These are phyloP conservation scores for Centropus unirufus DNA, from an alignment of 2,113 vertebrate genomes.

Conservation along the genomic window DNA sequence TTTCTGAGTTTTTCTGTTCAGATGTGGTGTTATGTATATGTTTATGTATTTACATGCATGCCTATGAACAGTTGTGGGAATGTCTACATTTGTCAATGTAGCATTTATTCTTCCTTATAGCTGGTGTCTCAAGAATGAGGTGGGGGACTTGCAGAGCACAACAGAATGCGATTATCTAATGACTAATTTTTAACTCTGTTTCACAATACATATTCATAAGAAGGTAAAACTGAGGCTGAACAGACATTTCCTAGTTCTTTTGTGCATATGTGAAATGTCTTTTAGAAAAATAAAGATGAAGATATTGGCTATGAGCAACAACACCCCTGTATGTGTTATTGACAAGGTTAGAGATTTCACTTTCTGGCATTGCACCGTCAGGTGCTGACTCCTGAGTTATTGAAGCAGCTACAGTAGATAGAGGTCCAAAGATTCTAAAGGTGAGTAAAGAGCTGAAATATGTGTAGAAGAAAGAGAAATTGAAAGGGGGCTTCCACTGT, in stretches of 20 bases:
- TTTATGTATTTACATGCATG: not conserved
- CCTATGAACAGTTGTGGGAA: not conserved
- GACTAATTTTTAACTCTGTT: not conserved
- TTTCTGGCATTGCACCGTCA: not conserved
- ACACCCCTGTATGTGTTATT: rapidly evolving
- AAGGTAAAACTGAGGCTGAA: not conserved
- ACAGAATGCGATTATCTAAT: not conserved
- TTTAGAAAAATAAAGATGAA: not conserved
- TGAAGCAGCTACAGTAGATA: not conserved
- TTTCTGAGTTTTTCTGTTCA: not conserved
- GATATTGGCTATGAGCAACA: not conserved
- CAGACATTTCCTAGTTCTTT: not conserved
- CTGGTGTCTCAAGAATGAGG: not conserved
- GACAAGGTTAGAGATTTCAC: not conserved
- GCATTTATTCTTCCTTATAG: not conserved
- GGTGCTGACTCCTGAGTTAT: not conserved
- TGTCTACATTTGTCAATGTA: not conserved
- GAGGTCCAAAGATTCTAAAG: not conserved
- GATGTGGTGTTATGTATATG: not conserved
- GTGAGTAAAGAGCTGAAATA: not conserved
- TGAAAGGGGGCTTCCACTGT: not conserved
- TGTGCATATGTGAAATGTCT: not conserved
- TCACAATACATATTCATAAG: not conserved
- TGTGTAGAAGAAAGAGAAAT: not conserved
- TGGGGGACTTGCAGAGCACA: not conserved